Conservation (phyloP, 2,797 vertebrate genomes). For the Bovichtus diacanthus region DNA sequence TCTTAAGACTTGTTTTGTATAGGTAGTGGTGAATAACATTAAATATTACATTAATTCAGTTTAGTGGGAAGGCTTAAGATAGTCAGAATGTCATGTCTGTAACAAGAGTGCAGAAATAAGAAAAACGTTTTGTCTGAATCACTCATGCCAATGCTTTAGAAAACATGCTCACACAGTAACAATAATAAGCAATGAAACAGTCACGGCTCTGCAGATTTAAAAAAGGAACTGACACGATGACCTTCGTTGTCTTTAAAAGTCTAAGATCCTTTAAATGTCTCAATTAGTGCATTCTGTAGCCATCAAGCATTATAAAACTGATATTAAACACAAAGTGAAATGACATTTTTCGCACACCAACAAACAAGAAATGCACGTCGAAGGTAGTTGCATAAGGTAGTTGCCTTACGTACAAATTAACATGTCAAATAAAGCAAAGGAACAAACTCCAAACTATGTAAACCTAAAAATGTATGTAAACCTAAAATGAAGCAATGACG, state of each 20-base stretch:
- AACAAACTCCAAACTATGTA: constrained; percentile 48
- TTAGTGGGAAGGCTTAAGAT: constrained; percentile 25
- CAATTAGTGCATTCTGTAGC: constrained; percentile 56
- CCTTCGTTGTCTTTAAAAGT: constrained; percentile 16
- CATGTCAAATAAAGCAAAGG: constrained; percentile 27
- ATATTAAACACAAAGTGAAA: constrained; percentile 57
- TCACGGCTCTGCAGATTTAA: constrained; percentile 13
- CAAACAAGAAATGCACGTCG: constrained; percentile 37
- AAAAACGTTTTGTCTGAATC: constrained; percentile 2
- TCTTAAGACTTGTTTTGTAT: constrained; percentile 15
- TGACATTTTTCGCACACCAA: constrained; percentile 33
- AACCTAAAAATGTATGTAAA: constrained; percentile 57
- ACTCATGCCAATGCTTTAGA: constrained; percentile 4
- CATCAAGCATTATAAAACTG: constrained; percentile 21
- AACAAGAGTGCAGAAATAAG: constrained; percentile 9
- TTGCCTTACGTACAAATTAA: constrained; percentile 23
- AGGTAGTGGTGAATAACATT: constrained; percentile 13
- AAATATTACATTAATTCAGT: constrained; percentile 21
- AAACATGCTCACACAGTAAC: constrained; percentile 2
- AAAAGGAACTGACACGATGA: not conserved
- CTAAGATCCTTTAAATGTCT: constrained; percentile 19
- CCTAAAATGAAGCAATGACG: constrained; percentile 39
- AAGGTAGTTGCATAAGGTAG: constrained; percentile 35
- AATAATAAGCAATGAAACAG: constrained; percentile 13
- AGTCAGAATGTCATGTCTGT: not conserved